A percentile compares a stretch with the other conserved stretches of the same genome.
Conservation (phyloP, 2,888 invertebrate species). For the Caenorhabditis japonica region DNA sequence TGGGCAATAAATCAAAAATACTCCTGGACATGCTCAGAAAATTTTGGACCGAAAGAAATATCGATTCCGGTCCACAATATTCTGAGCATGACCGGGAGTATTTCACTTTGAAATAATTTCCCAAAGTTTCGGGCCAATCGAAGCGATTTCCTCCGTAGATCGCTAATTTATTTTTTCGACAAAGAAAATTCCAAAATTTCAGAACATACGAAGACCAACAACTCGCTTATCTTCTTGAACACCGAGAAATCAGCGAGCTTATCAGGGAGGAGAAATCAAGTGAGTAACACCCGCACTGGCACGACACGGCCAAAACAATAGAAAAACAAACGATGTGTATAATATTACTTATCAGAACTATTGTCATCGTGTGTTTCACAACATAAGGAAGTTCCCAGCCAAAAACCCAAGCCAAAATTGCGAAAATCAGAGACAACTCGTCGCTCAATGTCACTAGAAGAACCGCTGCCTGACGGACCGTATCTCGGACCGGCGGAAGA, state of each 20-base stretch:
- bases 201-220: slow-evolving; percentile 51
- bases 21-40: no score
- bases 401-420: background rate
- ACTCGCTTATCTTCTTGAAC: slow-evolving; percentile 43
- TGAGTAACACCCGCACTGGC: slow-evolving; percentile 4
- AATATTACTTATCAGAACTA: background rate
- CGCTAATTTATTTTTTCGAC: no score
- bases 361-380: background rate
- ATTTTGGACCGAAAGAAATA: no score
- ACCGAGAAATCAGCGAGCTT: slow-evolving; percentile 34
- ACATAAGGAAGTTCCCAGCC: background rate
- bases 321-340: background rate
- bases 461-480: slow-evolving; percentile 35
- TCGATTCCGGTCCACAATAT: no score
- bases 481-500: background rate
- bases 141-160: no score
- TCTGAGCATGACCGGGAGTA: no score
- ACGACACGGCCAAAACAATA: background rate
- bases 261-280: slow-evolving; percentile 37
- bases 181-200: background rate
- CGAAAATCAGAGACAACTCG: slow-evolving; percentile 12
- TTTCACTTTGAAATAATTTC: no score
- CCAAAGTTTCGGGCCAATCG: no score
- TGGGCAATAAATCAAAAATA: no score
- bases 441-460: slow-evolving; percentile 6